These are phyloP conservation scores for Pseudonaja textilis DNA, from an alignment of 2,113 vertebrate genomes.

Conservation along the genomic window DNA sequence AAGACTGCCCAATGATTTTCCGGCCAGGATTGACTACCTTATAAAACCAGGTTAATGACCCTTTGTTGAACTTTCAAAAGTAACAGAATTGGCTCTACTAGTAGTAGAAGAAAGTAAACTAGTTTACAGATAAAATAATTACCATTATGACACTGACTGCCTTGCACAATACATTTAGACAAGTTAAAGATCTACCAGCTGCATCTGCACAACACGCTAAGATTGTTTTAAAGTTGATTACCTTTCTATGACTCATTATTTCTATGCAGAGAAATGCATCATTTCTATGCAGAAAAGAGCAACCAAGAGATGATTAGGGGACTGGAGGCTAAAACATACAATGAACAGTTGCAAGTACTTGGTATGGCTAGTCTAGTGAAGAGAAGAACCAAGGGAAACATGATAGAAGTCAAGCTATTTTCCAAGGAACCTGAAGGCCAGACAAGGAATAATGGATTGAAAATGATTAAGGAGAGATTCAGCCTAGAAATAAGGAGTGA, in stretches of 20 bases:
- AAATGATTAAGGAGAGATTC: no score
- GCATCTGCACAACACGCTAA: not conserved
- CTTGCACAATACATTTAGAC: not conserved
- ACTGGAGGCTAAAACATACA: no score
- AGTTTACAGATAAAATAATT: not conserved
- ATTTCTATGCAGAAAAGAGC: no score
- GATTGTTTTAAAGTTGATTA: not conserved
- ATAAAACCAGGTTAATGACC: conserved; percentile 56
- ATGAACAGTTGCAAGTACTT: no score
- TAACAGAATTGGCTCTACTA: not conserved
- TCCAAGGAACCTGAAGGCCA: no score
- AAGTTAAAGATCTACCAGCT: not conserved
- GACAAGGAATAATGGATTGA: no score
- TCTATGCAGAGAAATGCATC: no score
- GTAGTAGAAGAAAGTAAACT: not conserved
- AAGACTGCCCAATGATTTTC: conserved; percentile 52
- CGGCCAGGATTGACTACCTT: conserved; percentile 52
- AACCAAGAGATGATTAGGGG: no score
- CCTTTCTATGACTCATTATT: not conserved
- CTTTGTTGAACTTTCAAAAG: not conserved
- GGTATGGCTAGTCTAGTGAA: no score
- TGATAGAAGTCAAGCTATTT: no score
- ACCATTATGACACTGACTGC: not conserved
- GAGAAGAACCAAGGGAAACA: no score
- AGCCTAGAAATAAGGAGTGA: no score